Evolutionary conservation across 2,888 invertebrate genomes (phyloP).

Genomic region (Acronicta alni): DNA sequence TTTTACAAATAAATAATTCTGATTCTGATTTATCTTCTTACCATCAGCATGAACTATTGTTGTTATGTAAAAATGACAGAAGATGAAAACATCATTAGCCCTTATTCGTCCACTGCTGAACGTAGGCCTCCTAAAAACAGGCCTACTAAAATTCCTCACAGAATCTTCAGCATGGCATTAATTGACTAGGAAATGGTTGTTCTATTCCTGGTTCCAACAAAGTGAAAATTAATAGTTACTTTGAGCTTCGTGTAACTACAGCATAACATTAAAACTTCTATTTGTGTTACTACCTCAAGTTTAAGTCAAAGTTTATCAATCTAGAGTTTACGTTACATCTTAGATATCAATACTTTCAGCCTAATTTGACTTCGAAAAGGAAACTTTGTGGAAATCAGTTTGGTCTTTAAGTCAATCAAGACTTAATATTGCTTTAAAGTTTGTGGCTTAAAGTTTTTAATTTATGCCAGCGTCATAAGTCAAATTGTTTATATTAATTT

Average conservation of each 20-base stretch:
- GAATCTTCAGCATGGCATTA: not conserved
- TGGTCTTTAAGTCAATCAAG: not conserved
- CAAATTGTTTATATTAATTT: too few species aligned
- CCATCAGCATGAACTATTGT: too few species aligned
- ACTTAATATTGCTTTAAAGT: not conserved
- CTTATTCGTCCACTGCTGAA: too few species aligned
- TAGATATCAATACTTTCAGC: not conserved
- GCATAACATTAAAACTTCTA: not conserved
- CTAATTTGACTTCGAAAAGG: not conserved
- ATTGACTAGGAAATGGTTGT: not conserved
- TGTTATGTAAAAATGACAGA: too few species aligned
- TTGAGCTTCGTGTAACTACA: not conserved
- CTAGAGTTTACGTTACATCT: not conserved
- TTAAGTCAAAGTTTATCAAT: not conserved
- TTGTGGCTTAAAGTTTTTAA: too few species aligned
- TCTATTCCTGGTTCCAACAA: not conserved
- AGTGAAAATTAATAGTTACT: conserved; percentile 3
- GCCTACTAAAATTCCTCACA: too few species aligned
- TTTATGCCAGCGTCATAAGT: too few species aligned
- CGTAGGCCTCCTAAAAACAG: too few species aligned
- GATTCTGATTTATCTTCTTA: too few species aligned
- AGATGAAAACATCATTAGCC: too few species aligned
- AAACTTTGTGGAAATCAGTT: conserved; percentile 1
- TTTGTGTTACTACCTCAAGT: not conserved
- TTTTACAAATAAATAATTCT: too few species aligned